Evolutionary conservation across 1,140 invertebrate genomes (phyloP).

Genomic region (Ladona fulva): DNA sequence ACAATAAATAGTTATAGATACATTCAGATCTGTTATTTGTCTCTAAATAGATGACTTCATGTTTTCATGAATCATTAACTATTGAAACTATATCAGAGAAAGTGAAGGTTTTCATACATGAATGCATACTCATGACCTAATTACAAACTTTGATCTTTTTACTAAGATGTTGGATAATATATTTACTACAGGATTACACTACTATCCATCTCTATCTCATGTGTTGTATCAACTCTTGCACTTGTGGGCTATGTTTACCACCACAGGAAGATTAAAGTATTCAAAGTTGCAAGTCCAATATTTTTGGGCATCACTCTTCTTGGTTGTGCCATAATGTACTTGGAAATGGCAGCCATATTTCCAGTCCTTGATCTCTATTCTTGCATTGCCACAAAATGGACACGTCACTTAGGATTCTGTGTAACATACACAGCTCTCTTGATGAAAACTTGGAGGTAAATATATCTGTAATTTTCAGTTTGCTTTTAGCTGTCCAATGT

Average conservation of each 20-base stretch:
- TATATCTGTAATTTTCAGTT: not conserved
- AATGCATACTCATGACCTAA: too few species aligned
- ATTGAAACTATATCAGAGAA: too few species aligned
- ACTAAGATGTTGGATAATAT: too few species aligned
- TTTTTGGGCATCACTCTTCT: slow-evolving; percentile 79
- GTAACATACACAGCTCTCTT: slow-evolving; percentile 82
- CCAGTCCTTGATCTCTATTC: slow-evolving; percentile 67
- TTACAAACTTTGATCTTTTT: too few species aligned
- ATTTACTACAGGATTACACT: slow-evolving; percentile 56
- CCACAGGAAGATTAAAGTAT: slow-evolving; percentile 73
- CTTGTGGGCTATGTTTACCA: slow-evolving; percentile 69
- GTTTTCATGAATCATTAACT: too few species aligned
- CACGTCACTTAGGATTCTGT: slow-evolving; percentile 80
- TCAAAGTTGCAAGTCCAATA: slow-evolving; percentile 82
- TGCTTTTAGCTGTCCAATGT: too few species aligned
- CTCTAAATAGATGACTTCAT: too few species aligned
- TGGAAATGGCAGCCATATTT: slow-evolving; percentile 88
- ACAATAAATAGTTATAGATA: too few species aligned
- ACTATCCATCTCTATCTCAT: slow-evolving; percentile 68
- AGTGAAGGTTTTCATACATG: too few species aligned
- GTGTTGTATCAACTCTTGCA: slow-evolving; percentile 61
- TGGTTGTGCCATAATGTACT: slow-evolving; percentile 82
- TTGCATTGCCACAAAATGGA: slow-evolving; percentile 86
- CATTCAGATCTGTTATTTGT: too few species aligned
- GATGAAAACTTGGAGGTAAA: slow-evolving; percentile 86